A percentile compares a stretch with the other conserved stretches of the same genome.
phyloP scores from a whole-genome alignment of 2,888 invertebrate genomes.

The Panzeria rudis region DNA sequence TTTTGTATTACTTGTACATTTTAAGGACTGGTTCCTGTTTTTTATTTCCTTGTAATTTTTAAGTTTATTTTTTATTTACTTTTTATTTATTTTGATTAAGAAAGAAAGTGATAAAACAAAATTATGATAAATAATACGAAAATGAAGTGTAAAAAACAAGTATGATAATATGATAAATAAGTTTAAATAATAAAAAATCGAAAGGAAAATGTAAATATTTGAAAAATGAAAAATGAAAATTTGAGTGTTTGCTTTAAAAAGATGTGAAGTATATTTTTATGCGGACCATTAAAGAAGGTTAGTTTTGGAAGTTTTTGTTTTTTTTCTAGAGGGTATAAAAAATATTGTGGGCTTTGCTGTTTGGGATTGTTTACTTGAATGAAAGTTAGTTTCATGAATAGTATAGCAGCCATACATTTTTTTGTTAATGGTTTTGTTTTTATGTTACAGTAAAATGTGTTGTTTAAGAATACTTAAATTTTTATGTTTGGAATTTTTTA shows the following conservation, averaged over 20 bases:
- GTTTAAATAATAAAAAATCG: constrained; percentile 28
- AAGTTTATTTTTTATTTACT: constrained; percentile 50
- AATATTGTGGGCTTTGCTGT: background rate
- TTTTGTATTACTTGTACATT: constrained; percentile 45
- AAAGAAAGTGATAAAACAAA: constrained; percentile 61
- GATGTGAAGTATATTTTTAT: background rate
- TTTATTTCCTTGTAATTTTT: constrained; percentile 58
- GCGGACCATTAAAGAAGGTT: constrained; percentile 25
- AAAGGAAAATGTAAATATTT: constrained; percentile 67
- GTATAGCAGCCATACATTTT: too few species aligned
- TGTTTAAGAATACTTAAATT: too few species aligned
- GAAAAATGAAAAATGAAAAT: constrained; percentile 10
- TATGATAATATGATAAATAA: constrained; percentile 37
- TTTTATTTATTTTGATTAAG: constrained; percentile 40
- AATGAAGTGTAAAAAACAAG: constrained; percentile 30
- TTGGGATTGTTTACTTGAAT: background rate
- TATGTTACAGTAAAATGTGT: too few species aligned
- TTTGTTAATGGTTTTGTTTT: too few species aligned
- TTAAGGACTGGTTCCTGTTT: constrained; percentile 71
- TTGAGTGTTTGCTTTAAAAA: constrained; percentile 24
- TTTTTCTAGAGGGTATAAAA: background rate
- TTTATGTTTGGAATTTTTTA: too few species aligned
- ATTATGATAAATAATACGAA: constrained; percentile 36
- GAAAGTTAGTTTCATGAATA: background rate
- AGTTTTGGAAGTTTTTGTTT: constrained; percentile 3